Evolutionary conservation across 1,140 invertebrate species (phyloP), one percentile per base, ranked within the genome.

Genomic region (Solen grandis): DNA sequence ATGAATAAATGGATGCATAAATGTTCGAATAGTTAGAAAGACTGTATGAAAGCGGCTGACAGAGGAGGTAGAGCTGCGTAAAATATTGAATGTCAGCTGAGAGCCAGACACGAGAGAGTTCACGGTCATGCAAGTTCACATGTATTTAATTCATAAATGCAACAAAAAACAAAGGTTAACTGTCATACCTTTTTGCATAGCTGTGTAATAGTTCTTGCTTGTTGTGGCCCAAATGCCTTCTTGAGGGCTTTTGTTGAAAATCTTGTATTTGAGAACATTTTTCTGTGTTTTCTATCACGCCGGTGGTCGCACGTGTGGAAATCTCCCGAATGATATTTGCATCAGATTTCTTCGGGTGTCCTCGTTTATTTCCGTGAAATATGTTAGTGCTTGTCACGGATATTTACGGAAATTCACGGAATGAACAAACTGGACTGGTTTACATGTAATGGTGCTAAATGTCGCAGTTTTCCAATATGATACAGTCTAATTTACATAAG

Each of bases 271-370:
- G 73, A 54, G 33, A 59, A 78, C 75, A 78, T 78, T 68, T 77
- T 78, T 55, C 19, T 5, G 10, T 41, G 22, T 29, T 29, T 57
- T 35, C 27, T 22, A 29, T 50, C 5, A 14, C 29, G 41, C 54
- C 73, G 60, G 54, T 52, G 54, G 68, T 59, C 35, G 75, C 75
- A 78, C 75, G 75, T 78, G 75, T 78, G 75, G 75, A 78, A 68
- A 69, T 59, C 46, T 66, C 75, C 50, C n/a, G 60, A 77, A 25
- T 19, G n/a, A 25, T 78, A 19, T 46, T 46, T 46, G 41, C 41
- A 46, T 46, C 41, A 46, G 41, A 46, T 46, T 10, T 46, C 19
- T 46, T 19, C 41, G 41, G 8, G 41, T 46, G 41, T 10, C 41
- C 41, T 46, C 41, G 41, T 46, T 46, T 46, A 8, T 46, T 46